These are phyloP conservation scores for Epiperipatus broadwayi DNA, from an alignment of 2,888 invertebrate genomes.

Conservation along the genomic window DNA sequence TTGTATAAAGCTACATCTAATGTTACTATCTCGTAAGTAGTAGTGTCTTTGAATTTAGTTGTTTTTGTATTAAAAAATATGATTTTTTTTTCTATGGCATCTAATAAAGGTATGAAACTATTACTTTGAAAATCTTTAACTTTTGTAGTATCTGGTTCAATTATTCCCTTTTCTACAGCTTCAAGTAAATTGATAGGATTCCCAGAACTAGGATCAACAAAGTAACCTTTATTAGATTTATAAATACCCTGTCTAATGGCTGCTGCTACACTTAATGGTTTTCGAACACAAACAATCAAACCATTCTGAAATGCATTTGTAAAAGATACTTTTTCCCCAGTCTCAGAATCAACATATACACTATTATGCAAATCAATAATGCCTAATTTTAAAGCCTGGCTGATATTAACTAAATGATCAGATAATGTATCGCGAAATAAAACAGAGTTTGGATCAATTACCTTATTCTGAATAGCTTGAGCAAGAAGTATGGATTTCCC, in stretches of 20 bases:
- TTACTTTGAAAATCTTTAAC: conserved; percentile 55
- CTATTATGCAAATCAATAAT: conserved; percentile 57
- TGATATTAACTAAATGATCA: conserved; percentile 60
- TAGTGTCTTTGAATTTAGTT: conserved; percentile 51
- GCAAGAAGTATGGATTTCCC: no score
- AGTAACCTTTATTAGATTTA: conserved; percentile 53
- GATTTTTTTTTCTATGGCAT: conserved; percentile 60
- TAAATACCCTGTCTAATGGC: conserved; percentile 60
- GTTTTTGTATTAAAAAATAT: conserved; percentile 52
- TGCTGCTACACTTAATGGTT: conserved; percentile 59
- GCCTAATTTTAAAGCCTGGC: conserved; percentile 55
- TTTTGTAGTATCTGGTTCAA: conserved; percentile 63
- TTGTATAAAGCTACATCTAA: conserved; percentile 48
- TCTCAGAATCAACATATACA: no score
- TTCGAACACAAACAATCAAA: conserved; percentile 54
- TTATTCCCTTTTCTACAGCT: conserved; percentile 56
- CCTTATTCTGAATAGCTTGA: conserved; percentile 60
- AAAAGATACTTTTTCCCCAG: conserved; percentile 46
- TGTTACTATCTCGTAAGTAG: conserved; percentile 36
- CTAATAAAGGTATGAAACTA: conserved; percentile 63
- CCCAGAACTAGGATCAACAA: conserved; percentile 60
- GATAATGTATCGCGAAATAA: conserved; percentile 54
- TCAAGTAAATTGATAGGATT: conserved; percentile 56
- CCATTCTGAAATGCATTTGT: conserved; percentile 68
- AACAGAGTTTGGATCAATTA: conserved; percentile 66